Base-by-base conservation (phyloP, 2,888 invertebrate genomes). In the Nebria salina region DNA sequence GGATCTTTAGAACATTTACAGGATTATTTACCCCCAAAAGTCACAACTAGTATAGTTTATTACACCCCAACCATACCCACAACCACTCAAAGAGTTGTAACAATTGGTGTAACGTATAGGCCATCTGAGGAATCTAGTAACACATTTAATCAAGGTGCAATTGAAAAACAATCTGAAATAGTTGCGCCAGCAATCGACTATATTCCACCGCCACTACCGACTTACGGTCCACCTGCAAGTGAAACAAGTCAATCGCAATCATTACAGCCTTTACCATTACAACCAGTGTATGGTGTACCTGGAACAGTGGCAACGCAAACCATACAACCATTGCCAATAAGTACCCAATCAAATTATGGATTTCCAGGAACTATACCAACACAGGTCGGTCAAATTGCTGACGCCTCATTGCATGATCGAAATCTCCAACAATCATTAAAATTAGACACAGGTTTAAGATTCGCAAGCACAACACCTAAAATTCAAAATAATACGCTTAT, bases 21-120 rank as follows among this genome's bases (percentile, higher is more conserved):
- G n/a, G 13, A 72, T 3, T 77, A 77, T 72, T 65, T 77, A 15
- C 77, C 77, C 11, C 65, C 65, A 65, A 75, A 75, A 64, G 15
- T 20, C 11, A 25, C 34, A 4, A 34, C 34, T 34, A 34, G 34
- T 34, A 34, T 4, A 34, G 34, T 34, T 34, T 34, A 34, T 34
- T 34, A 34, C 65, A 65, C 54, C 34, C 8, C 75, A 4, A 70
- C 79, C 5, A 13, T 25, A 72, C 41, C 77, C 13, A 65, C 76
- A 79, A 79, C 82, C 65, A 68, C 79, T 4, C n/a, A n/a, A 66
- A 65, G 1, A 65, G 13, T 72, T 15, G 26, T 41, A 11, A 15
- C 66, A 15, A 68, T 74, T n/a, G 9, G 43, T 4, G 74, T 42
- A 6, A 25, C 15, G 15, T 64, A 42, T 64, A 75, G 11, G 11